Conservation (phyloP, 2,888 invertebrate genomes). For the Papilio elwesi region DNA sequence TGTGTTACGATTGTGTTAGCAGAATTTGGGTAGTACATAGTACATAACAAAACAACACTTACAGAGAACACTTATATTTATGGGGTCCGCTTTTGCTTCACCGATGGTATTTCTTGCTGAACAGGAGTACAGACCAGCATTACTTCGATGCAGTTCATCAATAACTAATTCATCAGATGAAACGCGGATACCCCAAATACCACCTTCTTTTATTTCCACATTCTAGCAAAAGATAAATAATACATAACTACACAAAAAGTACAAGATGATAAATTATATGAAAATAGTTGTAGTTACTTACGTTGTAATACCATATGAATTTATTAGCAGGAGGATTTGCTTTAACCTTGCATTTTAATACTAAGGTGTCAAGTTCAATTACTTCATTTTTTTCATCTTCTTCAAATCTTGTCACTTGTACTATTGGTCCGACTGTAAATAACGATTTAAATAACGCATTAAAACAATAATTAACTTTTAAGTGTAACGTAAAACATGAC, state of each 20-base stretch:
- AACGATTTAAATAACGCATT: neutral
- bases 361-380: constrained; percentile 72
- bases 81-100: constrained; percentile 66
- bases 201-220: constrained; percentile 64
- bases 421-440: constrained; percentile 75
- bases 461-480: constrained; percentile 5
- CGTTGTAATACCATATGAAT: constrained; percentile 77
- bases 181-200: constrained; percentile 67
- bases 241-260: neutral
- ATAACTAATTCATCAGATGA: constrained; percentile 58
- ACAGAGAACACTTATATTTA: constrained; percentile 72
- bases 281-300: constrained; percentile 53
- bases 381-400: constrained; percentile 67
- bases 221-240: constrained; percentile 55
- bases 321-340: constrained; percentile 78
- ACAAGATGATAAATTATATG: neutral
- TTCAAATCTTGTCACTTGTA: constrained; percentile 68
- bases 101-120: constrained; percentile 70
- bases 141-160: constrained; percentile 65
- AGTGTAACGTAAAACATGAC: constrained; percentile 46
- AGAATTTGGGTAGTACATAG: too few species aligned
- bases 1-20: too few species aligned
- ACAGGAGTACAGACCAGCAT: constrained; percentile 72
- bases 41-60: constrained; percentile 46
- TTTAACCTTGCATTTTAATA: constrained; percentile 71